Conservation (phyloP, 2,888 invertebrate species). For the Mantis religiosa region DNA sequence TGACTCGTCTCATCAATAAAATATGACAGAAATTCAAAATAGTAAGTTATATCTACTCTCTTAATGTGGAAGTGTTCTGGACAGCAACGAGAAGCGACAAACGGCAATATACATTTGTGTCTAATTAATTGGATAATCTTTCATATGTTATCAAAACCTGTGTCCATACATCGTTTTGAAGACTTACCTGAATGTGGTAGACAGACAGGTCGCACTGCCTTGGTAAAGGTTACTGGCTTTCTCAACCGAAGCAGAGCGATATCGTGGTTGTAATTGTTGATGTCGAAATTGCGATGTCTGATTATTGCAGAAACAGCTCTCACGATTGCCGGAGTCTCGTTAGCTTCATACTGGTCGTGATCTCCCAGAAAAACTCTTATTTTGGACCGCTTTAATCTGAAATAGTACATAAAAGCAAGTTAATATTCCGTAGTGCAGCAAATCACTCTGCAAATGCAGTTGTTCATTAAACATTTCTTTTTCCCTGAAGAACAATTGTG, state of each 20-base stretch:
- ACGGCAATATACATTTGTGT: no score
- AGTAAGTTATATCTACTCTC: no score
- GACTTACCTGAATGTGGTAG: conserved; percentile 52
- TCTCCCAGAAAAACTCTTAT: conserved; percentile 80
- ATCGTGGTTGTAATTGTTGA: conserved; percentile 82
- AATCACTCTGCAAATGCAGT: no score
- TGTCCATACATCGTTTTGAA: no score
- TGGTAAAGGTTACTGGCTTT: conserved; percentile 72
- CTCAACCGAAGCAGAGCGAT: conserved; percentile 73
- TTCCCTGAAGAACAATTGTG: no score
- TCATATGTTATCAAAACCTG: no score
- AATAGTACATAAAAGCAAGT: conserved; percentile 31
- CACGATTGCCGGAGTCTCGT: conserved; percentile 67
- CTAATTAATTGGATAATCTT: no score
- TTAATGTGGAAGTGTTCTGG: no score
- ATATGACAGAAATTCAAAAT: no score
- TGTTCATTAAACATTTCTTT: no score
- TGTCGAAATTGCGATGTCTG: conserved; percentile 77
- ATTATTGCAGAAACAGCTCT: conserved; percentile 74
- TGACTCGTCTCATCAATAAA: no score
- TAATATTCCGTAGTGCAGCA: background rate
- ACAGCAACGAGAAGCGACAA: no score
- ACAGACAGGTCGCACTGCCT: conserved; percentile 73
- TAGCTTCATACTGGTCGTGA: conserved; percentile 74
- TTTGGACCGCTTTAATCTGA: conserved; percentile 70